Evolutionary conservation across 2,797 vertebrate genomes (phyloP).

Genomic region (Rhincodon typus): DNA sequence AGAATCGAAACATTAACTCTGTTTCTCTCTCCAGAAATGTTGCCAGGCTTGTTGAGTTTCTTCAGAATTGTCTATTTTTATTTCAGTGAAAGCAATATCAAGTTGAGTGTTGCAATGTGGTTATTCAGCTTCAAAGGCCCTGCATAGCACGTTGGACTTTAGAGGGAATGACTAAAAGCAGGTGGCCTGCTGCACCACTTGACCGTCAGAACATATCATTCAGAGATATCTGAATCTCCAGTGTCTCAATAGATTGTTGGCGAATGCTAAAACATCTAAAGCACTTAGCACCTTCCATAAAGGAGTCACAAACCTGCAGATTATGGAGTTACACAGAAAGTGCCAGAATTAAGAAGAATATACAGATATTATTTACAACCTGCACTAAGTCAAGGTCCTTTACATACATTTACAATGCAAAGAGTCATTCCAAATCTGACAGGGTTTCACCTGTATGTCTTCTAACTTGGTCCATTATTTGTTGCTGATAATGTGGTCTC

Average conservation of each 20-base stretch:
- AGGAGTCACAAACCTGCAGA: background rate
- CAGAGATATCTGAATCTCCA: background rate
- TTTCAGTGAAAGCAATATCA: background rate
- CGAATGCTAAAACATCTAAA: background rate
- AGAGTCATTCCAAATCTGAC: too few species aligned
- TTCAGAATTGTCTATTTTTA: too few species aligned
- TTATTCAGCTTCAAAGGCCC: background rate
- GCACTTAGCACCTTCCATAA: background rate
- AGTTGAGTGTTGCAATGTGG: background rate
- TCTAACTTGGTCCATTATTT: too few species aligned
- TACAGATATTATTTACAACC: background rate
- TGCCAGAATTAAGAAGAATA: background rate
- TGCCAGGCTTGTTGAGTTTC: too few species aligned
- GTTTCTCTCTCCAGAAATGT: too few species aligned
- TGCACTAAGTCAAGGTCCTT: background rate
- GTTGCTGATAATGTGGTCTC: too few species aligned
- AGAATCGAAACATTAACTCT: too few species aligned
- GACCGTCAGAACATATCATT: background rate
- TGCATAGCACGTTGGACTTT: background rate
- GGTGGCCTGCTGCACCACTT: background rate
- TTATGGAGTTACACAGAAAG: background rate
- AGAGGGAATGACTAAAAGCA: background rate
- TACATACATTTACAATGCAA: background rate
- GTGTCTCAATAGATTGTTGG: background rate
- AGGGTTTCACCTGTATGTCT: too few species aligned